phyloP scores from a whole-genome alignment of 2,888 invertebrate species.

The Caenorhabditis virilis region DNA sequence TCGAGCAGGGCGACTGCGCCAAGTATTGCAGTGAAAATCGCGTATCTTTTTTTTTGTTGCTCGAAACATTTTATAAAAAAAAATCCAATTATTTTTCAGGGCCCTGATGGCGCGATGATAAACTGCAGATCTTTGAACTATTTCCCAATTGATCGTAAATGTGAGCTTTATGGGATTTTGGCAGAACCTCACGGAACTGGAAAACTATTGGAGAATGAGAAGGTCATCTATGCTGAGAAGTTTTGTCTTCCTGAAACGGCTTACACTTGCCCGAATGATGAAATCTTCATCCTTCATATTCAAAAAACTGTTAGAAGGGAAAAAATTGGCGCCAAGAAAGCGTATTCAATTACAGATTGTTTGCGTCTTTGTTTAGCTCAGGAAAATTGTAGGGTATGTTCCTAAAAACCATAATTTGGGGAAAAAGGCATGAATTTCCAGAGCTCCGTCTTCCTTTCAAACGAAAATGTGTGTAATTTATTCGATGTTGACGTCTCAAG shows the following conservation, averaged over 20 bases:
- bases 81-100: too few relatives aligned
- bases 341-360: constrained; percentile 50
- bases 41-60: too few relatives aligned
- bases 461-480: constrained; percentile 44
- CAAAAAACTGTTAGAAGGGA: constrained; percentile 49
- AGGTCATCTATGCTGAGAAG: constrained; percentile 64
- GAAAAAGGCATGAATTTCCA: constrained; percentile 16
- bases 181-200: constrained; percentile 66
- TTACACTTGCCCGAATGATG: constrained; percentile 57
- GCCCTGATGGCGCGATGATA: constrained; percentile 51
- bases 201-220: constrained; percentile 59
- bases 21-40: constrained; percentile 53
- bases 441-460: constrained; percentile 55
- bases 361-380: constrained; percentile 46
- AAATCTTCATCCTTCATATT: constrained; percentile 63
- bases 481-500: constrained; percentile 40
- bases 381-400: constrained; percentile 48
- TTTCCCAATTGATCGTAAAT: constrained; percentile 51
- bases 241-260: constrained; percentile 61
- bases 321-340: constrained; percentile 15
- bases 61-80: too few relatives aligned
- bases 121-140: constrained; percentile 64
- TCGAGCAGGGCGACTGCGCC: constrained; percentile 62
- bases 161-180: constrained; percentile 57
- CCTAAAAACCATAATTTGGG: background rate